A percentile compares a stretch with the other conserved stretches of the same genome.
These are phyloP conservation scores for Oreohelix idahoensis DNA, from an alignment of 1,140 invertebrate genomes.

Conservation along the genomic window DNA sequence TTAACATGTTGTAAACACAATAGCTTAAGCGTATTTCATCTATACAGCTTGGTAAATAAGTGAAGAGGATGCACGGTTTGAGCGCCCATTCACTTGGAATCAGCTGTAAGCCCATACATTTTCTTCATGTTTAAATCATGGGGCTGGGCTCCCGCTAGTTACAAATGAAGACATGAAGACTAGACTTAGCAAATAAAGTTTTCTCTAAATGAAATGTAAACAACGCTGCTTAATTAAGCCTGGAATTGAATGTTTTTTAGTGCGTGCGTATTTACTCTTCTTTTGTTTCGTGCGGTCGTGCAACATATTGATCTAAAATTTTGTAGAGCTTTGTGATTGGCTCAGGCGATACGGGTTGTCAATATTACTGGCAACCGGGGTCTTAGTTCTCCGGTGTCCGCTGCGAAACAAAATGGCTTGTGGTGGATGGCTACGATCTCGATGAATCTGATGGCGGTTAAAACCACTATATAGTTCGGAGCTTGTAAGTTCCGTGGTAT, in stretches of 20 bases:
- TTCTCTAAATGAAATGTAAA: constrained; percentile 26
- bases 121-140: neutral
- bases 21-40: too few relatives aligned
- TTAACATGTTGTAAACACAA: too few relatives aligned
- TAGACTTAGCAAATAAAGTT: constrained; percentile 6
- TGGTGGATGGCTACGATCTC: too few relatives aligned
- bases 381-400: neutral
- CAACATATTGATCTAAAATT: constrained; percentile 4
- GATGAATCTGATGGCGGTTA: too few relatives aligned
- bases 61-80: neutral
- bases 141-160: neutral
- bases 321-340: constrained; percentile 2
- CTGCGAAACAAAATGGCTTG: neutral
- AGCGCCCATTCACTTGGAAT: neutral
- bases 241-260: constrained; percentile 14
- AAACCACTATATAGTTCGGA: too few relatives aligned
- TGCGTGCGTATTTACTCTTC: constrained; percentile 9
- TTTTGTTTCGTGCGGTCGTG: neutral
- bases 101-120: neutral
- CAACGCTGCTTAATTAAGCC: constrained; percentile 5
- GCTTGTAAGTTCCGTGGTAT: too few relatives aligned
- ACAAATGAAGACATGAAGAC: neutral
- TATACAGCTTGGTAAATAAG: neutral
- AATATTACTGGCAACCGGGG: neutral
- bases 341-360: neutral